A percentile compares a stretch with the other conserved stretches of the same genome.
Evolutionary conservation across 2,888 invertebrate species (phyloP).

Genomic region (Tipula helvola): DNA sequence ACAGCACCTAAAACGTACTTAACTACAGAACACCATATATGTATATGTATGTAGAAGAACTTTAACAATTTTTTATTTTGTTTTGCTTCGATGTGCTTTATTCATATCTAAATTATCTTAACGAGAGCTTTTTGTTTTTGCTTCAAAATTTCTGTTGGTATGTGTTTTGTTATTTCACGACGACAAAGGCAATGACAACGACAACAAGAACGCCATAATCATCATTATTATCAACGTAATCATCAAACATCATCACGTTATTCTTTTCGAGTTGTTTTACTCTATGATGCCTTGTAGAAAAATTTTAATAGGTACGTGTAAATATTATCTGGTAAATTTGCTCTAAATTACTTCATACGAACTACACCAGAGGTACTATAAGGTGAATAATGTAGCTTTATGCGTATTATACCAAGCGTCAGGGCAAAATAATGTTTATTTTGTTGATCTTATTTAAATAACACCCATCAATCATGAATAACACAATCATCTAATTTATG

Average conservation of each 20-base stretch:
- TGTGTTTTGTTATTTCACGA: not conserved
- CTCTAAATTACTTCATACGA: too few relatives aligned
- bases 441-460: not conserved
- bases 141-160: not conserved
- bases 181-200: not conserved
- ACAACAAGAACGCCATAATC: not conserved
- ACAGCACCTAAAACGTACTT: not conserved
- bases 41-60: too few relatives aligned
- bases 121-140: not conserved
- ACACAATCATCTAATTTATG: not conserved
- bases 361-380: not conserved
- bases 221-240: not conserved
- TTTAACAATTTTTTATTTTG: not conserved
- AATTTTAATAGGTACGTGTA: too few relatives aligned
- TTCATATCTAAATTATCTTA: not conserved
- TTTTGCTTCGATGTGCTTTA: not conserved
- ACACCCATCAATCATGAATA: not conserved
- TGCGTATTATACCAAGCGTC: not conserved
- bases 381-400: not conserved
- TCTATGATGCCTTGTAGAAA: too few relatives aligned
- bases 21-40: not conserved
- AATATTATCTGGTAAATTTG: too few relatives aligned
- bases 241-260: not conserved
- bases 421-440: not conserved
- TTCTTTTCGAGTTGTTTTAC: not conserved